These are phyloP conservation scores for Gandaritis pyraliata DNA, from an alignment of 2,888 invertebrate genomes.

Conservation along the genomic window DNA sequence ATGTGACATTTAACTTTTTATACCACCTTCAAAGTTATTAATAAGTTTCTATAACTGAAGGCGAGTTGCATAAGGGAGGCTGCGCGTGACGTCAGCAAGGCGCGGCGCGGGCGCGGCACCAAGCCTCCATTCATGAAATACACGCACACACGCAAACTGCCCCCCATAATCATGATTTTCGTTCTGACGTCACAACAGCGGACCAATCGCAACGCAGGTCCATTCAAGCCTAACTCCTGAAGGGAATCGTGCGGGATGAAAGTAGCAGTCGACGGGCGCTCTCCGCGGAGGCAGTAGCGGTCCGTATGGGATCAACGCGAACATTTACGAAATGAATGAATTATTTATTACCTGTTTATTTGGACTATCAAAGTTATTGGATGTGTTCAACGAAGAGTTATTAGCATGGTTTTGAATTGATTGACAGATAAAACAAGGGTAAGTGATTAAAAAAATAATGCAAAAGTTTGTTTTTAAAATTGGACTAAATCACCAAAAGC, in stretches of 20 bases:
- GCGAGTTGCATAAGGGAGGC: slow-evolving; percentile 72
- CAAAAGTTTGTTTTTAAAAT: slow-evolving; percentile 11
- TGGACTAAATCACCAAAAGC: slow-evolving; percentile 12
- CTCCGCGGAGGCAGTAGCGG: slow-evolving; percentile 60
- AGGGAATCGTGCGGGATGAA: slow-evolving; percentile 77
- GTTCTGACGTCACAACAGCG: slow-evolving; percentile 88
- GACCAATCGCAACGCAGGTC: slow-evolving; percentile 86
- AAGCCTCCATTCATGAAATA: slow-evolving; percentile 71
- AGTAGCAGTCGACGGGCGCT: slow-evolving; percentile 75
- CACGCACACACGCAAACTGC: slow-evolving; percentile 59
- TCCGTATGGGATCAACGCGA: slow-evolving; percentile 23
- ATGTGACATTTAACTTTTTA: slow-evolving; percentile 35
- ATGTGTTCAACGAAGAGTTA: slow-evolving; percentile 13
- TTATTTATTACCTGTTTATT: slow-evolving; percentile 23
- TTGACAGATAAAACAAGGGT: slow-evolving; percentile 30
- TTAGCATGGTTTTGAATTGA: slow-evolving; percentile 25
- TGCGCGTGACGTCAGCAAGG: slow-evolving; percentile 73
- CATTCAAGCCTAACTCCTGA: slow-evolving; percentile 88
- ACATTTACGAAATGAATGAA: slow-evolving; percentile 14
- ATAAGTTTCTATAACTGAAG: slow-evolving; percentile 64
- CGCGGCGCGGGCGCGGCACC: slow-evolving; percentile 75
- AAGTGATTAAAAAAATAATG: slow-evolving; percentile 32
- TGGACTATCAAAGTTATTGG: slow-evolving; percentile 28
- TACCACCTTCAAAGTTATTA: slow-evolving; percentile 60
- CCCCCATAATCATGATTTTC: slow-evolving; percentile 85